phyloP scores from a whole-genome alignment of 1,140 invertebrate genomes.

The Zaprionus nigranus region DNA sequence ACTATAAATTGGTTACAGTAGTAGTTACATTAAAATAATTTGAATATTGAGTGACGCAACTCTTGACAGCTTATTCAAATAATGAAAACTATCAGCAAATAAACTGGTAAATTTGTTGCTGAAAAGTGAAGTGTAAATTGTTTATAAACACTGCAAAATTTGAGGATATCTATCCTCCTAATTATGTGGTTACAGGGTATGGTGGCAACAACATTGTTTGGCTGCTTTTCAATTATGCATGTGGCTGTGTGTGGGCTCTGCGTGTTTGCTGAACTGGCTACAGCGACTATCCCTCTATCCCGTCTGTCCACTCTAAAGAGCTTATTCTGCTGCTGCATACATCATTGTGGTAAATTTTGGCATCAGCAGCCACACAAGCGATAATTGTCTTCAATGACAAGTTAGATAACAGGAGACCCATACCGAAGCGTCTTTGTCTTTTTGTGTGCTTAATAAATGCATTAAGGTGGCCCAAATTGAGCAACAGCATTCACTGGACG shows the following conservation, averaged over 20 bases:
- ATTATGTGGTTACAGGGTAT: not conserved
- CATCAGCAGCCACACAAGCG: slow-evolving; percentile 4
- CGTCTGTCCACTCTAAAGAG: not conserved
- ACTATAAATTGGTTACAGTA: too few relatives aligned
- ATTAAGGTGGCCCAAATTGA: not conserved
- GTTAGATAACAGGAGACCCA: slow-evolving; percentile 1
- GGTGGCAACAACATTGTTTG: slow-evolving; percentile 15
- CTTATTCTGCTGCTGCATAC: not conserved
- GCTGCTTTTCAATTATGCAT: slow-evolving; percentile 41
- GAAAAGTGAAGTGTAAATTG: too few relatives aligned
- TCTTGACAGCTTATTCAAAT: too few relatives aligned
- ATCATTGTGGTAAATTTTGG: slow-evolving; percentile 13
- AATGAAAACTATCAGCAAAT: too few relatives aligned
- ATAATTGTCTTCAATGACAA: slow-evolving; percentile 35
- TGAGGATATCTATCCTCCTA: too few relatives aligned
- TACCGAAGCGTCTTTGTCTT: not conserved
- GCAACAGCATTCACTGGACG: not conserved
- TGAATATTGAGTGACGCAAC: too few relatives aligned
- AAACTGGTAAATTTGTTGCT: too few relatives aligned
- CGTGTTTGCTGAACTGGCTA: slow-evolving; percentile 6
- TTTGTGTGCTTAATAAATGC: not conserved
- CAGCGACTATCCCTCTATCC: not conserved
- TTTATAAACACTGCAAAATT: too few relatives aligned
- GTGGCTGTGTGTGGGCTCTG: slow-evolving; percentile 7
- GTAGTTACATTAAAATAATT: too few relatives aligned